Percentiles rank a stretch among this genome's conserved stretches.
Conservation (phyloP, 2,888 invertebrate genomes). For the Drosophila acutilabella region DNA sequence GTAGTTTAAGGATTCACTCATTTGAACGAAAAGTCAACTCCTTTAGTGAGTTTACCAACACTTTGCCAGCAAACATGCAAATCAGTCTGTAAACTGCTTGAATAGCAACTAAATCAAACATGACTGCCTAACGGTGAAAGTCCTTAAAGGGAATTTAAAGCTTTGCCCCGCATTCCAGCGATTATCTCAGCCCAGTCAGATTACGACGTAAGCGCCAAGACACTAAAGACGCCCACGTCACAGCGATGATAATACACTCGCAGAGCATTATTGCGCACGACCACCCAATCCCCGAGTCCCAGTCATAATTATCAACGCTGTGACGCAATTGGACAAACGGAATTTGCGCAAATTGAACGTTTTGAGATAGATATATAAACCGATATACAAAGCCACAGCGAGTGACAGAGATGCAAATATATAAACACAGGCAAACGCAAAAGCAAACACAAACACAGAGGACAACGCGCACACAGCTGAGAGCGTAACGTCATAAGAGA, state of each 20-base stretch:
- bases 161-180: not conserved
- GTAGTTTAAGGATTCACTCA: no score
- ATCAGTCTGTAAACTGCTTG: not conserved
- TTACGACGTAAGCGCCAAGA: constrained; percentile 9
- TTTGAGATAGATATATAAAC: constrained; percentile 27
- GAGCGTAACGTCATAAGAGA: constrained; percentile 11
- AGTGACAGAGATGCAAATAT: constrained; percentile 17
- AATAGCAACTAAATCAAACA: not conserved
- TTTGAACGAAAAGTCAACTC: no score
- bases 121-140: not conserved
- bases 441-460: not conserved
- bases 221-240: constrained; percentile 47
- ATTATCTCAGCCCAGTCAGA: not conserved
- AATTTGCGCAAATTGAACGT: constrained; percentile 71
- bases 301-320: constrained; percentile 69
- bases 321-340: constrained; percentile 68
- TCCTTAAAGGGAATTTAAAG: not conserved
- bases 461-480: constrained; percentile 8
- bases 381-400: constrained; percentile 6
- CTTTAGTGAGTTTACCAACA: no score
- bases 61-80: no score
- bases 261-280: constrained; percentile 57
- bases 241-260: constrained; percentile 38
- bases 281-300: constrained; percentile 32
- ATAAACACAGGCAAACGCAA: not conserved